Evolutionary conservation across 2,888 invertebrate genomes (phyloP).

Genomic region (Willowsia nigromaculata): DNA sequence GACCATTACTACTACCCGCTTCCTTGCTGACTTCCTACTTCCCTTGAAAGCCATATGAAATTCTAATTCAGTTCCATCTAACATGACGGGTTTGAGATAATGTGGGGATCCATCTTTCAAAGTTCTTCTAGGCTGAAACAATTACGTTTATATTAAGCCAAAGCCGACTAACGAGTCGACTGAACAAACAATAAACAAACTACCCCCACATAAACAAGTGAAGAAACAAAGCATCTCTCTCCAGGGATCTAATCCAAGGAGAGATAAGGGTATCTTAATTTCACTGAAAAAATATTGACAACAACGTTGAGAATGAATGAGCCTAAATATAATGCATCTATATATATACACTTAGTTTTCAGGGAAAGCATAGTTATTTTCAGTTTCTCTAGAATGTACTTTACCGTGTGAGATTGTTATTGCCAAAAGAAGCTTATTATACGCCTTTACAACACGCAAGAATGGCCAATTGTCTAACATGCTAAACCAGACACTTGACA

Average conservation of each 20-base stretch:
- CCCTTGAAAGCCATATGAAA: background rate
- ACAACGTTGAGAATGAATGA: background rate
- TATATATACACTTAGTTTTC: background rate
- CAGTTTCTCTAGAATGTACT: background rate
- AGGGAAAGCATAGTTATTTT: too few relatives aligned
- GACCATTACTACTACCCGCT: background rate
- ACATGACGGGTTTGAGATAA: background rate
- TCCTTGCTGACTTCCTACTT: background rate
- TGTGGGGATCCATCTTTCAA: background rate
- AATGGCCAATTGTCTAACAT: slow-evolving; percentile 12
- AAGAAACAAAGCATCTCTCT: slow-evolving; percentile 59
- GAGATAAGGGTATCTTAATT: slow-evolving; percentile 66
- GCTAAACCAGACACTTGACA: slow-evolving; percentile 35
- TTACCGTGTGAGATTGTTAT: background rate
- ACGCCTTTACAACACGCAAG: background rate
- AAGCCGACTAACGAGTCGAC: slow-evolving; percentile 4
- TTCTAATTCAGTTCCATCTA: background rate
- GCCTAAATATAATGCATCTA: background rate
- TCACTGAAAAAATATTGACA: slow-evolving; percentile 50
- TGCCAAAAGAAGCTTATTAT: background rate
- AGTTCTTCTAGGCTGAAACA: slow-evolving; percentile 11
- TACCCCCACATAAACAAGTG: slow-evolving; percentile 44
- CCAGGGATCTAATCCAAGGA: slow-evolving; percentile 66
- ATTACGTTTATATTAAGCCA: background rate
- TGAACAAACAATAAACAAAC: slow-evolving; percentile 30